Evolutionary conservation across 2,113 vertebrate genomes (phyloP).

Genomic region (Pelobates fuscus): DNA sequence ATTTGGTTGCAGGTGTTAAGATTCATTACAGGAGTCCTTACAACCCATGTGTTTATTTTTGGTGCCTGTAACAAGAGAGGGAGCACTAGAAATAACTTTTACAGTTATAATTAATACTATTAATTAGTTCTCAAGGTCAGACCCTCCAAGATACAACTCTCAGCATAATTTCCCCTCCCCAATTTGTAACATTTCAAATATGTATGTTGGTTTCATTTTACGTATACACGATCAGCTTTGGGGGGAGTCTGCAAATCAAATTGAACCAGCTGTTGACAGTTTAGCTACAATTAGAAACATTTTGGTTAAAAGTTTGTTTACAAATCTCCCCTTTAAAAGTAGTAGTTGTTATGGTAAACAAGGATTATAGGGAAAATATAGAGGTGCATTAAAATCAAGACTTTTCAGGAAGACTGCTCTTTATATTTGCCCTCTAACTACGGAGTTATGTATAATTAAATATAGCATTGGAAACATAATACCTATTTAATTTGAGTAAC

Average conservation of each 20-base stretch:
- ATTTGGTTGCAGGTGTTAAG: no score
- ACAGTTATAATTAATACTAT: conserved; percentile 22
- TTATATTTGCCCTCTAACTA: no score
- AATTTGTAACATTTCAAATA: conserved; percentile 26
- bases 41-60: conserved; percentile 19
- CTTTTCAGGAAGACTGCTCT: no score
- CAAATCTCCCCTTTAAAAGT: no score
- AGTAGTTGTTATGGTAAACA: no score
- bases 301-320: neutral
- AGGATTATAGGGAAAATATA: no score
- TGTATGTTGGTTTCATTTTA: conserved; percentile 1
- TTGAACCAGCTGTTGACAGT: neutral
- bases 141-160: neutral
- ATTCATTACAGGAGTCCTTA: neutral
- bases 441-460: no score
- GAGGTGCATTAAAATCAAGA: no score
- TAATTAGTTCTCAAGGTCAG: conserved; percentile 41
- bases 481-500: no score
- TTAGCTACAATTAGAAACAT: neutral
- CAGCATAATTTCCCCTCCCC: neutral
- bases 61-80: neutral
- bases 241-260: neutral
- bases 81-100: neutral
- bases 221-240: neutral
- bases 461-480: no score